Evolutionary conservation across 2,113 vertebrate species (phyloP), one percentile per base, ranked within the genome.

Genomic region (Phylloscopus whistleri): DNA sequence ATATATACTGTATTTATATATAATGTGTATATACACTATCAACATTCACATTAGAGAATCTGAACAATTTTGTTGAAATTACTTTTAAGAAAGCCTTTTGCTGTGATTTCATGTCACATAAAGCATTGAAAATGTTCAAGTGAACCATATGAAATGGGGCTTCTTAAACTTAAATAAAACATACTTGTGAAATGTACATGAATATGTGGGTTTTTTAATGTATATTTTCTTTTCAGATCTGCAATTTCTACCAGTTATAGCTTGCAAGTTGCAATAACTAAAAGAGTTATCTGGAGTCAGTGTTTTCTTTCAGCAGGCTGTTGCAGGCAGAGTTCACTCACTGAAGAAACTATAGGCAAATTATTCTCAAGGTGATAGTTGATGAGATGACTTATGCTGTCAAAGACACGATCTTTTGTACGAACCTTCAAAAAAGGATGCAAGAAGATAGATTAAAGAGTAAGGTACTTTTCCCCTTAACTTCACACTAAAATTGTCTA

Each of bases 361-460:
- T 98, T 98, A 98, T 99, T 99, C 97, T 99, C 98, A 77, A 99
- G 98, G 84, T 99, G 99, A 96, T 99, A 98, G 95, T 98, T 98
- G 97, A 99, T 99, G 93, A 99, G 99, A 95, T 99, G 99, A 95
- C 98, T 98, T 96, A 99, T 99, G 98, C 99, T 99, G 96, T 99
- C 99, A 93, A 99, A 99, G 90, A 99, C 95, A 94, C 98, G 99
- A 97, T 99, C 99, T 98, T 99, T 99, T 39, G 99, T 99, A 95
- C 99, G 98, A 96, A 99, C 98, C 99, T 99, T 97, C 58, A 94
- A 89, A 96, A 96, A 83, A 95, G 39, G 31, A 79, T 69, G 58
- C 28, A 90, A 93, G n/a, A 89, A 67, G 33, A 93, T 15, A 94
- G 21, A 70, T 86, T 89, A 94, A 92, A 77, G 21, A 66, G 22